Base-by-base conservation (phyloP, 2,113 vertebrate species). In the Eulacestoma nigropectus region DNA sequence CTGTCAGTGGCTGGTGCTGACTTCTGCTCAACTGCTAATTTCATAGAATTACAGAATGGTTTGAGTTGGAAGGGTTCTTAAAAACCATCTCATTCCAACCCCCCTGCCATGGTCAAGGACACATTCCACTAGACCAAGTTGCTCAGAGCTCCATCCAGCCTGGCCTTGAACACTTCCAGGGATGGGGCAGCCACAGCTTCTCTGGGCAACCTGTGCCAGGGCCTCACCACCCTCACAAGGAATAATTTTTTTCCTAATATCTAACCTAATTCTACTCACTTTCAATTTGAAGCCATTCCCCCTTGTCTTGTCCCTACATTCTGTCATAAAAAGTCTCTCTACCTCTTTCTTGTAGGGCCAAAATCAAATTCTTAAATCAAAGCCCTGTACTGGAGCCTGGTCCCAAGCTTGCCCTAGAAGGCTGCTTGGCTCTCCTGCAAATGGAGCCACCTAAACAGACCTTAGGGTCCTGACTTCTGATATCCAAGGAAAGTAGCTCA, bases 381-480 rank as follows among this genome's bases (percentile, higher is more conserved):
- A 89, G n/a, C 11, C 13, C 30, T 64, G 5, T 30, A 29, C 46
- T 9, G 32, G 22, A 72, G 8, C 39, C 65, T 70, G n/a, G 39
- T n/a, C 27, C 59, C 77, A 68, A 89, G 11, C 27, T 87, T 1
- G 1, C 26, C 23, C 14, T 1, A 4, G 26, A 52, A 68, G 16
- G 9, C 35, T 4, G 1, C 14, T 67, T 74, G 64, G 17, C 1
- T 37, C 21, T 93, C 81, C 35, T 86, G 30, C 8, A 86, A 78
- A 59, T 0, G 0, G 47, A 86, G 64, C 7, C 29, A 49, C 13
- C 4, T 76, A 49, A 73, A 26, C 20, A 49, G 29, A 65, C 16
- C 6, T 62, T 22, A 46, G 18, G 10, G 17, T 55, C 37, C 33
- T 0, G 0, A 35, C 4, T 52, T 55, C 15, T 32, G 23, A 55